These are phyloP conservation scores for Alloscopus bannaensis DNA, from an alignment of 2,888 invertebrate genomes.

Conservation along the genomic window DNA sequence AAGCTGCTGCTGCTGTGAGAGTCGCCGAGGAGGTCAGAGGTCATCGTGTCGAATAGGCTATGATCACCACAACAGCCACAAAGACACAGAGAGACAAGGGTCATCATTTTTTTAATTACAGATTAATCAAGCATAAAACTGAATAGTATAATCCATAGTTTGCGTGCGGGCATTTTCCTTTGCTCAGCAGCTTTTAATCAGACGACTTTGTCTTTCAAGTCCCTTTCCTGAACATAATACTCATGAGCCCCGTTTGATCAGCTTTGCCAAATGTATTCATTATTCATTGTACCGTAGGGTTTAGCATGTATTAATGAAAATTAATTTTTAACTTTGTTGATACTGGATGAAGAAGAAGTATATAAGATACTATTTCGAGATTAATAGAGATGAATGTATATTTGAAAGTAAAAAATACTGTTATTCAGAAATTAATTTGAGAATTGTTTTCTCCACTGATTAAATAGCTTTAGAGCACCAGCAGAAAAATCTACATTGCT, in stretches of 20 bases:
- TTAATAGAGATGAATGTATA: slow-evolving; percentile 10
- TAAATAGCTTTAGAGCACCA: slow-evolving; percentile 77
- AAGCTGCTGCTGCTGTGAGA: slow-evolving; percentile 50
- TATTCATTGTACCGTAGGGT: no score
- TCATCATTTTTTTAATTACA: slow-evolving; percentile 16
- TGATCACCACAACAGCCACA: slow-evolving; percentile 26
- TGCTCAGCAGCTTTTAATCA: background rate
- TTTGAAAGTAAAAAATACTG: slow-evolving; percentile 9
- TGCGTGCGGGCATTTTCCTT: no score
- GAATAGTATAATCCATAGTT: no score
- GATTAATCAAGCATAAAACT: slow-evolving; percentile 31
- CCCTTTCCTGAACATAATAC: background rate
- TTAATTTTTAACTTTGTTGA: no score
- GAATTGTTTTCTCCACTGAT: slow-evolving; percentile 52
- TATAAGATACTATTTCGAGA: slow-evolving; percentile 1
- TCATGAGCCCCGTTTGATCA: background rate
- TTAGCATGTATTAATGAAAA: no score
- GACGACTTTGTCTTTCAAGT: background rate
- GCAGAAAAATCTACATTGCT: no score
- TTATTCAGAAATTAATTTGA: slow-evolving; percentile 26
- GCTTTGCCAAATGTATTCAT: background rate
- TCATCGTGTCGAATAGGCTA: slow-evolving; percentile 57
- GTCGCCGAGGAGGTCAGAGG: slow-evolving; percentile 53
- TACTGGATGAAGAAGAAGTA: no score
- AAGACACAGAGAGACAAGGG: slow-evolving; percentile 39